Percentiles rank a stretch among this genome's conserved stretches.
These are phyloP conservation scores for Saguinus midas DNA, from an alignment of 2,113 vertebrate species.

Conservation along the genomic window DNA sequence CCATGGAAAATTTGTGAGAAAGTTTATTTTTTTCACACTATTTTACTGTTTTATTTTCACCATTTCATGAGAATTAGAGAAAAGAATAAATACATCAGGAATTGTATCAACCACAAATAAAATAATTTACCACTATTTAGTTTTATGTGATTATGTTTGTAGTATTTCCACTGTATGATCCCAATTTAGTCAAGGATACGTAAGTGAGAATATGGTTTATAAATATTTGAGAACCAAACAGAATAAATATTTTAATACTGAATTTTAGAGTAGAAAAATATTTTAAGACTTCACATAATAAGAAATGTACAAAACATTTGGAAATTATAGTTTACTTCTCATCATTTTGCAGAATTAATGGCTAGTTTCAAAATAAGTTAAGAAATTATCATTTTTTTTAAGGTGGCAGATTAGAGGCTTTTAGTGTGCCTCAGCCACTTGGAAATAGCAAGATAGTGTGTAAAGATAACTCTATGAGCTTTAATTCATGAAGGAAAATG, in stretches of 20 bases:
- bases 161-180: slow-evolving; percentile 41
- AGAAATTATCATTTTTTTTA: background rate
- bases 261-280: background rate
- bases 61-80: background rate
- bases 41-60: background rate
- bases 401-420: no score
- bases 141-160: background rate
- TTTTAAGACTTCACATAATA: background rate
- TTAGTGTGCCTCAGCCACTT: no score
- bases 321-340: background rate
- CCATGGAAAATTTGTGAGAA: background rate
- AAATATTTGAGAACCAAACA: background rate
- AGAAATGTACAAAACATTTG: background rate
- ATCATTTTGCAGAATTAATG: background rate
- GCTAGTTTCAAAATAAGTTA: background rate
- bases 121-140: background rate
- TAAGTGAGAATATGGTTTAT: background rate
- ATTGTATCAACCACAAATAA: background rate
- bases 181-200: background rate
- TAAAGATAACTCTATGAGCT: no score
- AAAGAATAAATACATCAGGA: background rate
- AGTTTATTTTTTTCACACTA: background rate
- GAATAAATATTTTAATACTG: background rate
- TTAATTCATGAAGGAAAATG: no score
- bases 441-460: no score